Base-by-base conservation (phyloP, 2,888 invertebrate genomes). In the Hirtodrosophila trivittata region DNA sequence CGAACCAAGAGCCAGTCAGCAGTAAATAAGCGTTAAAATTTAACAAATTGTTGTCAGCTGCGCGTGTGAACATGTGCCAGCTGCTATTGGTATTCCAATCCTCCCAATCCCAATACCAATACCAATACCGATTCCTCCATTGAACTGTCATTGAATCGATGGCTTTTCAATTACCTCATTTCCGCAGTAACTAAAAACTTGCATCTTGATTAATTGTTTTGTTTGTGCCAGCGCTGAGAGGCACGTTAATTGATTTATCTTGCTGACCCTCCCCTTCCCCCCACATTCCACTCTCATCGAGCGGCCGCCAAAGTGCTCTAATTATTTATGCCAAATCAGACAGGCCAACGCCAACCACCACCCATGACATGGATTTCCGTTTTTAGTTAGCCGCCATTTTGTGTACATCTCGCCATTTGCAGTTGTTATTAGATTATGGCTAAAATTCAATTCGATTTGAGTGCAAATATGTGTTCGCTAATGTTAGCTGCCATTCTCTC, bases 1-100 rank as follows among this genome's bases (percentile, higher is more conserved):
- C 18, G 5, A 5, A 3, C 18, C 2, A 21, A 21, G 18, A 21
- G 38, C 65, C 58, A 69, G 81, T 83, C 78, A 56, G 60, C 72
- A 76, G 74, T 74, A 82, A 80, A 86, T 82, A 82, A 80, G 71
- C 77, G 77, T 86, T 86, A 80, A 86, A 86, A 80, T 86, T 82
- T 83, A 80, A 86, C 82, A 83, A 82, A 85, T 85, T 83, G 83
- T 75, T 73, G 81, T 73, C 68, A 75, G 68, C 58, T 69, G 52
- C 59, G 72, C 68, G 82, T 77, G 85, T 59, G 75, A 74, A 78
- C 66, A 75, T 63, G 64, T 54, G 41, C 43, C 72, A 69, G 54
- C 45, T 67, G 56, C 33, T 26, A 8, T 25, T 7, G 26, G 38
- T 37, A 21, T 4, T 4, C 21, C 26, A 16, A 32, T 32, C 9